A percentile compares a stretch with the other conserved stretches of the same genome.
These are phyloP conservation scores for Nasonia vitripennis DNA, from an alignment of 1,140 invertebrate genomes.

Conservation along the genomic window DNA sequence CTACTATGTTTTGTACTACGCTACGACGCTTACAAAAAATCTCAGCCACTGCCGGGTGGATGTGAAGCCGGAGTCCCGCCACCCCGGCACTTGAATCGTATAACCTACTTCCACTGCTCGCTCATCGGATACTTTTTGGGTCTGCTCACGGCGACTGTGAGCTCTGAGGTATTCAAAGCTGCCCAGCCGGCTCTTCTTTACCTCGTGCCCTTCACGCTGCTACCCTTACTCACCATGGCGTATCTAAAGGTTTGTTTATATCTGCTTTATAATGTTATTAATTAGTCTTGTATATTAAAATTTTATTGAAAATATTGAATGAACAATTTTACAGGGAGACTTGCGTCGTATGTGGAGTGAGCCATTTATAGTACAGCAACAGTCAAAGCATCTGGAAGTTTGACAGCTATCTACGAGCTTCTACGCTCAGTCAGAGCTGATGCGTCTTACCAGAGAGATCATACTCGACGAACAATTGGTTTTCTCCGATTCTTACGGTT, in stretches of 20 bases:
- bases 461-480: constrained; percentile 21
- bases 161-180: constrained; percentile 97
- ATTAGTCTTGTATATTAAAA: constrained; percentile 39
- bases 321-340: constrained; percentile 85
- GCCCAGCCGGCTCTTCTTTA: constrained; percentile 97
- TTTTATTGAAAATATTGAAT: constrained; percentile 14
- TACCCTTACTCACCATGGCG: constrained; percentile 97
- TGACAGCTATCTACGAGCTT: constrained; percentile 72
- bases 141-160: constrained; percentile 96
- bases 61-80: constrained; percentile 87
- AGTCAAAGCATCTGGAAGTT: constrained; percentile 86
- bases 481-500: constrained; percentile 31
- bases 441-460: constrained; percentile 18
- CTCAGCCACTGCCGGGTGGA: constrained; percentile 81
- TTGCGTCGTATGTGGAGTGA: constrained; percentile 98
- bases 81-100: constrained; percentile 81
- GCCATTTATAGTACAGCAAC: constrained; percentile 90
- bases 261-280: neutral
- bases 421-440: constrained; percentile 15
- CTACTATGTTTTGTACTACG: constrained; percentile 95
- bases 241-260: constrained; percentile 89
- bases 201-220: constrained; percentile 96
- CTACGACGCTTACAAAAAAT: constrained; percentile 98
- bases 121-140: constrained; percentile 98
- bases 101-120: constrained; percentile 97